Percentiles rank a stretch among this genome's conserved stretches.
Evolutionary conservation across 2,113 vertebrate species (phyloP).

Genomic region (Oostethus manadensis): DNA sequence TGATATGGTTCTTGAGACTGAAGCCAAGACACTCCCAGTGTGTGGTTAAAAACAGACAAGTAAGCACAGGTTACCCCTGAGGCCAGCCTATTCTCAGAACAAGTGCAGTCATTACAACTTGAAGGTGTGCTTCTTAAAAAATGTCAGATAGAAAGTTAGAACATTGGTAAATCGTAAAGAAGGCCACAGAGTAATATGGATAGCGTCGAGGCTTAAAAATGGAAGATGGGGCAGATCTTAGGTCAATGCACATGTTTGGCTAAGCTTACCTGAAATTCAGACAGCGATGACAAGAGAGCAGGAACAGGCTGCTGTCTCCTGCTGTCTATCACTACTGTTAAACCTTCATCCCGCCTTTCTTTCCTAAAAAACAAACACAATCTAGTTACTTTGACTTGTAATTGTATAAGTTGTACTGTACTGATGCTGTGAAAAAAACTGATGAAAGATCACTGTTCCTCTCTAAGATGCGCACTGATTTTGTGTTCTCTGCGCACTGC

Average conservation of each 20-base stretch:
- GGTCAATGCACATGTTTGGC: constrained; percentile 56
- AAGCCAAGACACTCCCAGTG: constrained; percentile 29
- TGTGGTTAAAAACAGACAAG: constrained; percentile 61
- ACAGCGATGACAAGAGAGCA: constrained; percentile 70
- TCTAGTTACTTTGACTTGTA: constrained; percentile 14
- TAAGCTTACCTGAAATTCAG: constrained; percentile 76
- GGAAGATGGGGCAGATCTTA: constrained; percentile 5
- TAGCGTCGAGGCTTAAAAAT: constrained; percentile 16
- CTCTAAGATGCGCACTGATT: no score
- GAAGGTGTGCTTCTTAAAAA: constrained; percentile 36
- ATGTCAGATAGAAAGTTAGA: constrained; percentile 11
- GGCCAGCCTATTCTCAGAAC: constrained; percentile 51
- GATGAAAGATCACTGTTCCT: neutral
- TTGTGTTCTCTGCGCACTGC: no score
- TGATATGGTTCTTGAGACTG: constrained; percentile 40
- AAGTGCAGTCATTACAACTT: constrained; percentile 30
- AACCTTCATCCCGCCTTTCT: constrained; percentile 72
- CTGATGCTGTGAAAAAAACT: neutral
- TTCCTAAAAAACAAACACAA: constrained; percentile 63
- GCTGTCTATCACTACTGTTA: constrained; percentile 75
- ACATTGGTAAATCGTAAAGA: constrained; percentile 31
- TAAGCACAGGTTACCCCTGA: constrained; percentile 57
- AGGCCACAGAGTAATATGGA: constrained; percentile 5
- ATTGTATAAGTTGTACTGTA: neutral
- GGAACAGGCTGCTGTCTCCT: constrained; percentile 66